Percentiles rank a stretch among this genome's conserved stretches.
phyloP scores from a whole-genome alignment of 2,888 invertebrate species.

The Dicyrtoma fusca region DNA sequence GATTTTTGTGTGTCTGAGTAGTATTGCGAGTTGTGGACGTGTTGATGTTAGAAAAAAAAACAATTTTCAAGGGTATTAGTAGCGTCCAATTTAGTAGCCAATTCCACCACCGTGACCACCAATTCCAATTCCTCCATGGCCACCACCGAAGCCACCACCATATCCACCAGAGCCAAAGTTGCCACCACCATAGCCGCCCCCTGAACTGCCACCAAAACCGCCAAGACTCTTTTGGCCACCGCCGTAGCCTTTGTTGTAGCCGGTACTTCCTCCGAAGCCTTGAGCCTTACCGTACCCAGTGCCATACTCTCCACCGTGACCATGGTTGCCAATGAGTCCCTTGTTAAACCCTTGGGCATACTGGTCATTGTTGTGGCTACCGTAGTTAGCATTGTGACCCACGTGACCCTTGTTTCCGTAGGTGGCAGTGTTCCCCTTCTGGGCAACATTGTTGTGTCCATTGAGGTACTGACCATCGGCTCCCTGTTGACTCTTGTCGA shows the following conservation, averaged over 20 bases:
- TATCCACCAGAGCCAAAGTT: not conserved
- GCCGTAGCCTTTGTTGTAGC: conserved; percentile 37
- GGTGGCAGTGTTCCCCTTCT: conserved; percentile 47
- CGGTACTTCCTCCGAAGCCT: conserved; percentile 47
- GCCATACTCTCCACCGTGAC: conserved; percentile 47
- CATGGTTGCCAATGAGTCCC: conserved; percentile 49
- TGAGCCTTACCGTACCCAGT: conserved; percentile 48
- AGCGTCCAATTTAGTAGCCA: not conserved
- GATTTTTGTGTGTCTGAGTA: not conserved
- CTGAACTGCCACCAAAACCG: conserved; percentile 40
- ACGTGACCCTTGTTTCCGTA: conserved; percentile 50
- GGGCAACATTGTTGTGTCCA: conserved; percentile 50
- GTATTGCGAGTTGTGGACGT: not conserved
- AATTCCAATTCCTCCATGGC: conserved; percentile 36
- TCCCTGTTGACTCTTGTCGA: conserved; percentile 50
- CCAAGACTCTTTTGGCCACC: conserved; percentile 36
- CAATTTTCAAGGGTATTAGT: no score
- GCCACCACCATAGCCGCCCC: conserved; percentile 7
- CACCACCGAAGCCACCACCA: conserved; percentile 32
- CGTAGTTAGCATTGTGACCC: conserved; percentile 47
- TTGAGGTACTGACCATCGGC: conserved; percentile 47
- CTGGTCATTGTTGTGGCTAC: conserved; percentile 40
- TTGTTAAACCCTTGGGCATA: conserved; percentile 50
- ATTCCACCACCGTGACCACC: not conserved
- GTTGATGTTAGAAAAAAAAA: not conserved